Conservation (phyloP, 2,113 vertebrate genomes). For the Chloroceryle aenea region DNA sequence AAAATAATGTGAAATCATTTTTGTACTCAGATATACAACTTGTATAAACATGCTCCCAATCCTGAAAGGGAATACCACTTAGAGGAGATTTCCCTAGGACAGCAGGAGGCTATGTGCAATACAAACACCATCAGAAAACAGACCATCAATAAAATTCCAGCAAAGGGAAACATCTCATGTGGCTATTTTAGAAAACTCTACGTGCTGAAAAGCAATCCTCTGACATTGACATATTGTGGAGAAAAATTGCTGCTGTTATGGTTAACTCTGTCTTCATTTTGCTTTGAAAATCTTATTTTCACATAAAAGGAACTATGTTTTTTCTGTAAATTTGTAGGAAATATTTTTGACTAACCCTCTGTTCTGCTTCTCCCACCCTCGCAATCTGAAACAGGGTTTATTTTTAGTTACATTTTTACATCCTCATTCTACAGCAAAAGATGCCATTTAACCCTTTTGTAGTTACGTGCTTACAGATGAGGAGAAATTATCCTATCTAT, state of each 20-base stretch:
- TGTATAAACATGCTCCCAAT: background rate
- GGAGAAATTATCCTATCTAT: background rate
- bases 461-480: background rate
- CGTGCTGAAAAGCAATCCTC: background rate
- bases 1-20: background rate
- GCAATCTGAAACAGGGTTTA: background rate
- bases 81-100: background rate
- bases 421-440: background rate
- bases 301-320: background rate
- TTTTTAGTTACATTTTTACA: constrained; percentile 28
- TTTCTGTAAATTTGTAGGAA: background rate
- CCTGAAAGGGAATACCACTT: background rate
- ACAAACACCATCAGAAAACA: background rate
- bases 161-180: background rate
- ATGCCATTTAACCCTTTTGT: background rate
- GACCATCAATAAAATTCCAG: background rate
- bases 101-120: background rate
- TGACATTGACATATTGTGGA: background rate
- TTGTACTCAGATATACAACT: background rate
- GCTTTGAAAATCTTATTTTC: background rate
- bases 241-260: background rate
- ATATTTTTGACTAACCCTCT: background rate
- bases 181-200: background rate
- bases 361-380: background rate
- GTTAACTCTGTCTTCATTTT: background rate